These are phyloP conservation scores for Agrilus biguttatus DNA, from an alignment of 2,888 invertebrate genomes.

Conservation along the genomic window DNA sequence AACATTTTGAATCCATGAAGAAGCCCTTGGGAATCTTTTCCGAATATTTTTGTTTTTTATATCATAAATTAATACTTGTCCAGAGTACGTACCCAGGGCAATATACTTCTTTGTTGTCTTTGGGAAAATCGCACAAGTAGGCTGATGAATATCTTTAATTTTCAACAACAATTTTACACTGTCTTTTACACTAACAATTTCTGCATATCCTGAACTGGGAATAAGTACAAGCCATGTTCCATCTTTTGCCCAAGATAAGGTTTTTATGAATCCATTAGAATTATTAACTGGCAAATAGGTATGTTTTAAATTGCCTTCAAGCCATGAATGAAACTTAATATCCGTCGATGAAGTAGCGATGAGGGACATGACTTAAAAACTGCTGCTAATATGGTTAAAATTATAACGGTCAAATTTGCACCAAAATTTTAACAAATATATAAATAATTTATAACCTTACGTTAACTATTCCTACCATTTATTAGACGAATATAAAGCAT, in stretches of 20 bases:
- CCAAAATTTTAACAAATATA: too few relatives aligned
- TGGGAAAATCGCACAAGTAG: slow-evolving; percentile 27
- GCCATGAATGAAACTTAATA: slow-evolving; percentile 39
- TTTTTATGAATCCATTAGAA: slow-evolving; percentile 20
- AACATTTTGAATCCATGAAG: slow-evolving; percentile 19
- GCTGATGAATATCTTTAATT: slow-evolving; percentile 22
- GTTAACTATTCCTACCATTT: too few relatives aligned
- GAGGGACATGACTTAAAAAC: too few relatives aligned
- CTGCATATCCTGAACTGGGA: slow-evolving; percentile 22
- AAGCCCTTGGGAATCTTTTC: slow-evolving; percentile 20
- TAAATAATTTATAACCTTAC: too few relatives aligned
- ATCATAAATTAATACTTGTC: slow-evolving; percentile 26
- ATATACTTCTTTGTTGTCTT: slow-evolving; percentile 23
- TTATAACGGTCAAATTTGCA: too few relatives aligned
- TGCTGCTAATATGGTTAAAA: too few relatives aligned
- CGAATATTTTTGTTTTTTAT: slow-evolving; percentile 22
- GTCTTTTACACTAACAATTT: slow-evolving; percentile 25
- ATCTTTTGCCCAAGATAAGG: slow-evolving; percentile 28
- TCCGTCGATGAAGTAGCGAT: slow-evolving; percentile 42
- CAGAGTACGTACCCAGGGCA: slow-evolving; percentile 22
- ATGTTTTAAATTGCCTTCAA: slow-evolving; percentile 38
- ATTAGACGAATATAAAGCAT: too few relatives aligned
- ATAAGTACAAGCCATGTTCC: slow-evolving; percentile 27
- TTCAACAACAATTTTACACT: slow-evolving; percentile 22
- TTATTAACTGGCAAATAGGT: slow-evolving; percentile 27